These are phyloP conservation scores for Acleris emargana DNA, from an alignment of 2,888 invertebrate species.

Conservation along the genomic window DNA sequence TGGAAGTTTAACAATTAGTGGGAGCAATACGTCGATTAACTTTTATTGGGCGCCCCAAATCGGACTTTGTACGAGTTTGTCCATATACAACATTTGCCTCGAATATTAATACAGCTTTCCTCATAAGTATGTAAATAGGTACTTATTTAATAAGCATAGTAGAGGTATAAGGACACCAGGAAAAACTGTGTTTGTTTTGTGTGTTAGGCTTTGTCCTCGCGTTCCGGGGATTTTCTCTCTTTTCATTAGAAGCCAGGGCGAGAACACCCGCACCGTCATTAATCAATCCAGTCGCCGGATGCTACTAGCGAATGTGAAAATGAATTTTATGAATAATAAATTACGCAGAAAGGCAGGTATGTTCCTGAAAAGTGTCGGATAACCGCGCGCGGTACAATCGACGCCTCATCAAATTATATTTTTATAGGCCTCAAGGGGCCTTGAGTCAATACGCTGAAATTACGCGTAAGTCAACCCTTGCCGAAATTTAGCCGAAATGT, in stretches of 20 bases:
- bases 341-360: constrained; percentile 48
- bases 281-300: constrained; percentile 55
- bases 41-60: constrained; percentile 22
- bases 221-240: constrained; percentile 42
- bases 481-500: constrained; percentile 8
- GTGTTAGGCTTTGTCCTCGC: constrained; percentile 36
- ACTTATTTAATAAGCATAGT: too few relatives aligned
- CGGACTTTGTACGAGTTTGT: constrained; percentile 22
- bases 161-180: constrained; percentile 3
- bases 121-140: background rate
- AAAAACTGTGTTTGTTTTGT: constrained; percentile 35
- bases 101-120: constrained; percentile 3
- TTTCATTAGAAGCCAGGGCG: constrained; percentile 50
- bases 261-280: constrained; percentile 54
- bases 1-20: constrained; percentile 30
- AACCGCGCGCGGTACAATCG: constrained; percentile 40
- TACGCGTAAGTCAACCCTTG: constrained; percentile 21
- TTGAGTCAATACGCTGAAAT: constrained; percentile 33
- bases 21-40: constrained; percentile 25
- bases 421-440: constrained; percentile 26
- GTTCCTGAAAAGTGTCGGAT: constrained; percentile 49
- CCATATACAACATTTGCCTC: background rate
- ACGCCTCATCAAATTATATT: constrained; percentile 34
- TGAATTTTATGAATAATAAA: constrained; percentile 61
- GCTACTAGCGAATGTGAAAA: constrained; percentile 56